Conservation (phyloP, 2,888 invertebrate genomes). For the Hydroisotoma schaefferi region DNA sequence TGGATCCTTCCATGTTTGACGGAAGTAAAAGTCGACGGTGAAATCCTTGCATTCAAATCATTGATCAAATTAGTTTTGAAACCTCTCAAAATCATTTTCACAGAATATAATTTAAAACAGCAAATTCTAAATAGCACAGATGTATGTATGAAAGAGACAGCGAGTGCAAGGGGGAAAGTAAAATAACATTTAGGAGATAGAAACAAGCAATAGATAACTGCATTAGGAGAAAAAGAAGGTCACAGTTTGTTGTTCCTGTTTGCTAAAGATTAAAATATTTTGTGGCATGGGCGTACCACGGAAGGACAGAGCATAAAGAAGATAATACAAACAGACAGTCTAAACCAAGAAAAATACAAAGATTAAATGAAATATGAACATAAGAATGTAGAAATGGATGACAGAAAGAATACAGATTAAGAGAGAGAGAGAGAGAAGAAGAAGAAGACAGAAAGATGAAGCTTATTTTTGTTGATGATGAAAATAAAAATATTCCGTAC, state of each 20-base stretch:
- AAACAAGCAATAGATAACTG: slow-evolving; percentile 17
- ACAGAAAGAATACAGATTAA: slow-evolving; percentile 31
- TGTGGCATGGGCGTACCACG: too few species aligned
- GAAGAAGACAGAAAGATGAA: slow-evolving; percentile 34
- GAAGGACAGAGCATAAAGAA: neutral
- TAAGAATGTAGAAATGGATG: slow-evolving; percentile 23
- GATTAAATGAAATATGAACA: slow-evolving; percentile 10
- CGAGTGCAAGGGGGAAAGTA: slow-evolving; percentile 41
- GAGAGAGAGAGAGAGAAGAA: slow-evolving; percentile 35
- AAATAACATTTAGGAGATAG: slow-evolving; percentile 24
- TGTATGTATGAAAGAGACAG: slow-evolving; percentile 30
- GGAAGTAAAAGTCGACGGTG: slow-evolving; percentile 97
- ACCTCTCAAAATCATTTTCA: neutral
- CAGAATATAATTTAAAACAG: slow-evolving; percentile 8
- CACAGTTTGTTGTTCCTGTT: neutral
- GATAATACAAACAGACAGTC: neutral
- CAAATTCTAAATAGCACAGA: slow-evolving; percentile 14
- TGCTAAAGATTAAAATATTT: neutral
- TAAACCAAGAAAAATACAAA: neutral
- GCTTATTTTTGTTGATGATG: too few species aligned
- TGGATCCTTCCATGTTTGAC: slow-evolving; percentile 98
- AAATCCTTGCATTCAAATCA: slow-evolving; percentile 62
- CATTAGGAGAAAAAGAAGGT: neutral
- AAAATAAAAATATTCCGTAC: too few species aligned
- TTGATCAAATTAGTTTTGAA: slow-evolving; percentile 2